Evolutionary conservation across 2,797 vertebrate genomes (phyloP).

Genomic region (Brotula barbata): DNA sequence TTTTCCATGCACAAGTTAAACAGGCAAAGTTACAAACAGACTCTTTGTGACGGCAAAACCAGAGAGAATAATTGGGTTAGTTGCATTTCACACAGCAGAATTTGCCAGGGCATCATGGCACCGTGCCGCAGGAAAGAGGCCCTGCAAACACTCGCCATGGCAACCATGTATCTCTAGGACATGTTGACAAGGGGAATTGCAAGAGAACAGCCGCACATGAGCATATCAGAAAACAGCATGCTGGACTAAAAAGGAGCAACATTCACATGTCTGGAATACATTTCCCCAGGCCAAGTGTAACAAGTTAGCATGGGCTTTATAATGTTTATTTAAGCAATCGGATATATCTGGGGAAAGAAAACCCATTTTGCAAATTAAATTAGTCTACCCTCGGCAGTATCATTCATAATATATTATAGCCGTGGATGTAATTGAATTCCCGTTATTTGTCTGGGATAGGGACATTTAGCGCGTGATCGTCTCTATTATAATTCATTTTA

Average conservation of each 20-base stretch:
- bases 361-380: constrained; percentile 43
- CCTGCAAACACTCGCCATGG: constrained; percentile 48
- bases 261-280: constrained; percentile 30
- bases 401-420: constrained; percentile 64
- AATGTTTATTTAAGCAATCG: constrained; percentile 55
- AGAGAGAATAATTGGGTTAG: constrained; percentile 49
- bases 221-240: constrained; percentile 37
- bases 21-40: constrained; percentile 24
- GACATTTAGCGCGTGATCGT: constrained; percentile 25
- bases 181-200: constrained; percentile 44
- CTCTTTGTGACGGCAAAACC: constrained; percentile 11
- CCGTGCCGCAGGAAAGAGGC: constrained; percentile 43
- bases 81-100: constrained; percentile 43
- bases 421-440: constrained; percentile 52
- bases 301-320: constrained; percentile 41
- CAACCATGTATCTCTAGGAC: constrained; percentile 43
- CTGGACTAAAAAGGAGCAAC: constrained; percentile 26
- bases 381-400: constrained; percentile 34
- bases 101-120: constrained; percentile 35
- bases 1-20: constrained; percentile 54
- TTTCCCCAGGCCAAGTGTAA: constrained; percentile 46
- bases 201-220: constrained; percentile 38
- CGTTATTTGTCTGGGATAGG: constrained; percentile 36
- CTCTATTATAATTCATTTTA: constrained; percentile 21
- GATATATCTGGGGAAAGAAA: constrained; percentile 33